Evolutionary conservation across 2,113 vertebrate genomes (phyloP).

Genomic region (Chionodraco myersi): DNA sequence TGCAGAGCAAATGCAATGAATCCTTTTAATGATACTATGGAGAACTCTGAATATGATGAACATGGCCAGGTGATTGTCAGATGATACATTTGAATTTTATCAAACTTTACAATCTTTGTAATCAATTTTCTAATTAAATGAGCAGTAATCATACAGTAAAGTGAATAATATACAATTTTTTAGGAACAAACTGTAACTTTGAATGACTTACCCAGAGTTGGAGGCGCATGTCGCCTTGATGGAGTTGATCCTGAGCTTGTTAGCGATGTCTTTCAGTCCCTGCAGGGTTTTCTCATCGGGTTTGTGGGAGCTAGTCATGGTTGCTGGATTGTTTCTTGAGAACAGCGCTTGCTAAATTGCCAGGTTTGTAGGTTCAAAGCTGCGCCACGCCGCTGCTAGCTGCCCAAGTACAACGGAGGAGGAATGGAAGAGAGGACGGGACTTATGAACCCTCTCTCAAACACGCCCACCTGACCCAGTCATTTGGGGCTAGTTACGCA

Average conservation of each 20-base stretch:
- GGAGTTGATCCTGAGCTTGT: conserved; percentile 86
- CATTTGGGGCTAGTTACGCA: conserved; percentile 62
- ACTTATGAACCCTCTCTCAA: conserved; percentile 23
- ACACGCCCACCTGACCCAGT: conserved; percentile 58
- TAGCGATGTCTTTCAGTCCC: conserved; percentile 85
- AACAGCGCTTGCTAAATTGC: neutral
- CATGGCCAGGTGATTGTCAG: neutral
- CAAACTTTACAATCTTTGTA: too few relatives aligned
- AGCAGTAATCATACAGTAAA: too few relatives aligned
- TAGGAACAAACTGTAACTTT: neutral
- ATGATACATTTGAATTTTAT: too few relatives aligned
- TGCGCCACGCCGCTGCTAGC: conserved; percentile 19
- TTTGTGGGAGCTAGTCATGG: conserved; percentile 78
- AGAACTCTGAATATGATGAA: too few relatives aligned
- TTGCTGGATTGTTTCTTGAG: neutral
- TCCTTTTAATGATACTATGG: accelerated
- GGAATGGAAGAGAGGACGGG: neutral
- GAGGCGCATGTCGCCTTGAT: conserved; percentile 85
- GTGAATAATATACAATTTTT: too few relatives aligned
- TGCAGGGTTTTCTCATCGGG: conserved; percentile 86
- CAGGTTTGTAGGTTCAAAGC: neutral
- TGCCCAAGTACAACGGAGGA: conserved; percentile 21
- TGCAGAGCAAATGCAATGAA: neutral
- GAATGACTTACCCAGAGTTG: conserved; percentile 82
- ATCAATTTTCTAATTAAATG: too few relatives aligned